Percentiles rank a stretch among this genome's conserved stretches.
Evolutionary conservation across 1,140 invertebrate species (phyloP).

Genomic region (Ephestia elutella): DNA sequence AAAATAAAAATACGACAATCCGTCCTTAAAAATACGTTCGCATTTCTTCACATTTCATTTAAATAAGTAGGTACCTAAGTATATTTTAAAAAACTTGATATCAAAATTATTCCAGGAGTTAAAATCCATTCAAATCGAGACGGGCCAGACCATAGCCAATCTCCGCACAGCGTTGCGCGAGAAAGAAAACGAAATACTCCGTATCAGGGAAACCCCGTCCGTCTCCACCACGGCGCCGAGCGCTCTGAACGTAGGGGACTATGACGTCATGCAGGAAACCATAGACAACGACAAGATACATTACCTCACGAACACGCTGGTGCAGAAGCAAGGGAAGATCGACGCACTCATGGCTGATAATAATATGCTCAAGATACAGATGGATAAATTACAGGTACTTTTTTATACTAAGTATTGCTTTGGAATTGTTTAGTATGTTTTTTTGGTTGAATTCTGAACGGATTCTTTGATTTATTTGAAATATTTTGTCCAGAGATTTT

Average conservation of each 20-base stretch:
- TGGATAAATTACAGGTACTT: constrained; percentile 84
- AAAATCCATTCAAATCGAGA: constrained; percentile 44
- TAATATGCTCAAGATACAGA: constrained; percentile 84
- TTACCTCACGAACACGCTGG: constrained; percentile 83
- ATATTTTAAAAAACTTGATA: no score
- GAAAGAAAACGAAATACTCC: constrained; percentile 47
- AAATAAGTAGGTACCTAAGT: no score
- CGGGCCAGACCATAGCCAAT: constrained; percentile 44
- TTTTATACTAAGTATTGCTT: background rate
- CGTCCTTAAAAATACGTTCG: no score
- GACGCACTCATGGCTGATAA: constrained; percentile 86
- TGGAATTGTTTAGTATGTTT: background rate
- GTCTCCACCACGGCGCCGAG: constrained; percentile 34
- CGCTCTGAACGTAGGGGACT: constrained; percentile 77
- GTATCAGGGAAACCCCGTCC: constrained; percentile 31
- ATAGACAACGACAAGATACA: constrained; percentile 52
- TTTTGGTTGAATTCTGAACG: no score
- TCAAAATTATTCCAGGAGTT: constrained; percentile 45
- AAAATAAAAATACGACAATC: no score
- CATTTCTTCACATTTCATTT: no score
- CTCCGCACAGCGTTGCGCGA: constrained; percentile 39
- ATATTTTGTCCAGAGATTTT: no score
- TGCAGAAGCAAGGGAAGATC: constrained; percentile 86
- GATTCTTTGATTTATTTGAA: background rate
- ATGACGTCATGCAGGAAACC: constrained; percentile 48